phyloP scores from a whole-genome alignment of 2,888 invertebrate genomes.

The Diloba caeruleocephala region DNA sequence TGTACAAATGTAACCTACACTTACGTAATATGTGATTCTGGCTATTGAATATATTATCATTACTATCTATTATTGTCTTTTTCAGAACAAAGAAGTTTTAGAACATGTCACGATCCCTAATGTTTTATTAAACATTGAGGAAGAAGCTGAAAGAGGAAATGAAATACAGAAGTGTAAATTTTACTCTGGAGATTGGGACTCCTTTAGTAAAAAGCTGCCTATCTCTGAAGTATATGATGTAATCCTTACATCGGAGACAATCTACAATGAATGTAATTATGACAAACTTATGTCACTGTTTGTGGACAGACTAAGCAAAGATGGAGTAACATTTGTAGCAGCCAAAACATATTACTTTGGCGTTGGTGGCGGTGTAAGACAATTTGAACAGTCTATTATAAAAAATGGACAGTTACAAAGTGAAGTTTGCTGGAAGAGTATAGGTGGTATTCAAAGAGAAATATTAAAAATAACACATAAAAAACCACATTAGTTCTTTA shows the following conservation, averaged over 20 bases:
- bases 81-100: conserved; percentile 96
- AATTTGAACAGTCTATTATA: conserved; percentile 92
- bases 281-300: conserved; percentile 92
- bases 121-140: conserved; percentile 90
- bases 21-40: too few species aligned
- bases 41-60: too few species aligned
- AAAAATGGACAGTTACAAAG: conserved; percentile 87
- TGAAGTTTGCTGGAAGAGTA: conserved; percentile 90
- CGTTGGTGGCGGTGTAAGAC: conserved; percentile 95
- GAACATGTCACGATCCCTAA: conserved; percentile 95
- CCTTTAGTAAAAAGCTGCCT: conserved; percentile 83
- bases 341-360: conserved; percentile 98
- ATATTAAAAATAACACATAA: conserved; percentile 87
- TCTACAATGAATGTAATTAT: conserved; percentile 95
- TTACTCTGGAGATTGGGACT: conserved; percentile 93
- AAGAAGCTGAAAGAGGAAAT: conserved; percentile 73
- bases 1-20: too few species aligned
- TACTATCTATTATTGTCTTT: conserved; percentile 45
- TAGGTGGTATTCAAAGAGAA: conserved; percentile 90
- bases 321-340: conserved; percentile 93
- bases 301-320: conserved; percentile 87
- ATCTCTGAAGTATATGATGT: conserved; percentile 91
- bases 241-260: conserved; percentile 98
- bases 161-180: conserved; percentile 85
- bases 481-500: conserved; percentile 38